Percentiles rank a stretch among this genome's conserved stretches.
phyloP scores from a whole-genome alignment of 2,888 invertebrate species.

The Synergus japonicus region DNA sequence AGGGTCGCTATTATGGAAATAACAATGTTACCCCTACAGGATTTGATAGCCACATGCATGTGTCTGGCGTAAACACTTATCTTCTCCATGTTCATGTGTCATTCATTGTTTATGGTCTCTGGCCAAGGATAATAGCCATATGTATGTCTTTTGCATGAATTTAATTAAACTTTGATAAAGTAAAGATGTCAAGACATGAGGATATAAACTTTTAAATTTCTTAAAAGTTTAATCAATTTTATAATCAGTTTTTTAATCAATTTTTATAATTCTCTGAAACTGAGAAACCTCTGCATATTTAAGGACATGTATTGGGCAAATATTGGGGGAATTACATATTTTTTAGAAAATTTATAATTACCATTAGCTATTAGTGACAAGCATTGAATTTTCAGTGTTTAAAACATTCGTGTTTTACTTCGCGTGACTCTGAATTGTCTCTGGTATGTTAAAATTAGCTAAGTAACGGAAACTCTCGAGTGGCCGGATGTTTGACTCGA shows the following conservation, averaged over 20 bases:
- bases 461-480: background rate
- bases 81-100: constrained; percentile 9
- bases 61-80: constrained; percentile 7
- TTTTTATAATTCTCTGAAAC: too few relatives aligned
- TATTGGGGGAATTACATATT: too few relatives aligned
- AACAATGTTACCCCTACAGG: constrained; percentile 18
- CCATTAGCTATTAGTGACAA: background rate
- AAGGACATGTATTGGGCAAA: too few relatives aligned
- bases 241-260: too few relatives aligned
- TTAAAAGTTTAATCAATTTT: too few relatives aligned
- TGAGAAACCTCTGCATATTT: too few relatives aligned
- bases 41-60: constrained; percentile 18
- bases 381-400: background rate
- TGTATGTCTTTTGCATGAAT: too few relatives aligned
- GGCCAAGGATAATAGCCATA: constrained; percentile 11
- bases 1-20: constrained; percentile 13
- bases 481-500: background rate
- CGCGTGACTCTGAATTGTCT: background rate
- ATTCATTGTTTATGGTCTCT: background rate
- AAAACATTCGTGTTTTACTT: background rate
- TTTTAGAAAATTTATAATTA: too few relatives aligned
- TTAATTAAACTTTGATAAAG: too few relatives aligned
- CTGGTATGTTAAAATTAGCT: too few relatives aligned
- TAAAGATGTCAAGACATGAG: too few relatives aligned
- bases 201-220: too few relatives aligned